Evolutionary conservation across 2,888 invertebrate genomes (phyloP).

Genomic region (Lasius platythorax): DNA sequence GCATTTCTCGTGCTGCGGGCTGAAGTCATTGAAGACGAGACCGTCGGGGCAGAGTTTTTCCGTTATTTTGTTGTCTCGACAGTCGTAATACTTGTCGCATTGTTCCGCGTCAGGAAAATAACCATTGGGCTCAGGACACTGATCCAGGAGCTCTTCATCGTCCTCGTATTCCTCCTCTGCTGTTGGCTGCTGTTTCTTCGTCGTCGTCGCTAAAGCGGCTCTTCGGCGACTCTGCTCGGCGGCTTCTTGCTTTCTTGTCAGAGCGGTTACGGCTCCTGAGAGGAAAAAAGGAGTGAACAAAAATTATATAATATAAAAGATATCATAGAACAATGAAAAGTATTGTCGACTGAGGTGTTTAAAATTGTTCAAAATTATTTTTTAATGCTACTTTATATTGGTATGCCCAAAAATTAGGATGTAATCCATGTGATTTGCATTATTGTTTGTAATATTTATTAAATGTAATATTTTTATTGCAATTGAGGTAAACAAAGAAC

Average conservation of each 20-base stretch:
- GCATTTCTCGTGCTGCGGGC: conserved; percentile 93
- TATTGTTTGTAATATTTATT: neutral
- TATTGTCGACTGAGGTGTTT: neutral
- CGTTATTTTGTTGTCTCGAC: conserved; percentile 91
- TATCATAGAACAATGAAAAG: neutral
- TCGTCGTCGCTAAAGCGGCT: conserved; percentile 63
- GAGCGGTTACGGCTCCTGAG: conserved; percentile 78
- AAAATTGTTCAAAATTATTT: neutral
- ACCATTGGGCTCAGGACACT: conserved; percentile 94
- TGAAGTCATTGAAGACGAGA: conserved; percentile 96
- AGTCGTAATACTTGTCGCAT: conserved; percentile 95
- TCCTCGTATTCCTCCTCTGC: conserved; percentile 82
- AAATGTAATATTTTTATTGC: neutral
- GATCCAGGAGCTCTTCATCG: conserved; percentile 88
- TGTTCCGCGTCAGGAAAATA: conserved; percentile 95
- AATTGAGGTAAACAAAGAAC: neutral
- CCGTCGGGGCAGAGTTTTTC: conserved; percentile 95
- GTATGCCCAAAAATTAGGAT: neutral
- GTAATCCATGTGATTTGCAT: neutral
- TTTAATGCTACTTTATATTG: neutral
- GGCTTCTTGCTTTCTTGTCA: conserved; percentile 83
- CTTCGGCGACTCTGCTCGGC: conserved; percentile 83
- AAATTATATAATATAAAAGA: neutral
- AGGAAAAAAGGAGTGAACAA: conserved; percentile 22
- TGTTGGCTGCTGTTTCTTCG: conserved; percentile 65